phyloP scores from a whole-genome alignment of 2,888 invertebrate genomes.

The Theodoxus fluviatilis region DNA sequence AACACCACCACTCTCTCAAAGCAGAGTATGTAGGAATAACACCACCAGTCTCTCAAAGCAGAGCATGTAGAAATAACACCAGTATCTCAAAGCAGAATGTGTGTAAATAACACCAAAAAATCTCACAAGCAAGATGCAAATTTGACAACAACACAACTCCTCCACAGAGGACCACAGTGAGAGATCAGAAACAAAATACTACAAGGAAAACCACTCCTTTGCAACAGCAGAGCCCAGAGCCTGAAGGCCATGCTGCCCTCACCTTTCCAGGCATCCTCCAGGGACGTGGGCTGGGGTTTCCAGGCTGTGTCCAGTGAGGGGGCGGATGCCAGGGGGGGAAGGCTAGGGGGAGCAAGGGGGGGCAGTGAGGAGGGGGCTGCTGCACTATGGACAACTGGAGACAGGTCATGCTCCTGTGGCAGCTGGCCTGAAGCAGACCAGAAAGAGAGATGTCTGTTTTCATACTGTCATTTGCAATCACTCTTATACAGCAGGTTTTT shows the following conservation, averaged over 20 bases:
- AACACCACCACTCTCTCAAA: too few species aligned
- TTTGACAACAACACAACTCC: background rate
- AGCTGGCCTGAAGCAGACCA: too few species aligned
- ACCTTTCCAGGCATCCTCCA: slow-evolving; percentile 44
- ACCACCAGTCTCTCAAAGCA: too few species aligned
- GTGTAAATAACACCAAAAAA: background rate
- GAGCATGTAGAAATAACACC: too few species aligned
- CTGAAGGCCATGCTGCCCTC: background rate
- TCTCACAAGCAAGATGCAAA: background rate
- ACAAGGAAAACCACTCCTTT: too few species aligned
- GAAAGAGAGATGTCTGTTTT: too few species aligned
- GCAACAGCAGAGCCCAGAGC: background rate
- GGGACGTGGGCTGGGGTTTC: slow-evolving; percentile 34
- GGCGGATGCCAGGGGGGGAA: slow-evolving; percentile 29
- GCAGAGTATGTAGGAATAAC: too few species aligned
- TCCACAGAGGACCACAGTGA: too few species aligned
- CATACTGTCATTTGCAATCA: too few species aligned
- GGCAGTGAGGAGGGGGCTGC: background rate
- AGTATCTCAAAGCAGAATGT: background rate
- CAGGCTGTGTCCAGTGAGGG: slow-evolving; percentile 47
- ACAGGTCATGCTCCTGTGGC: background rate
- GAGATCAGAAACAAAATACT: too few species aligned
- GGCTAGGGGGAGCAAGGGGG: background rate
- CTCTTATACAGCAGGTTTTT: too few species aligned
- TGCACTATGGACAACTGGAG: too few species aligned